A percentile compares a stretch with the other conserved stretches of the same genome.
Conservation (phyloP, 2,888 invertebrate genomes). For the Amiota minor region DNA sequence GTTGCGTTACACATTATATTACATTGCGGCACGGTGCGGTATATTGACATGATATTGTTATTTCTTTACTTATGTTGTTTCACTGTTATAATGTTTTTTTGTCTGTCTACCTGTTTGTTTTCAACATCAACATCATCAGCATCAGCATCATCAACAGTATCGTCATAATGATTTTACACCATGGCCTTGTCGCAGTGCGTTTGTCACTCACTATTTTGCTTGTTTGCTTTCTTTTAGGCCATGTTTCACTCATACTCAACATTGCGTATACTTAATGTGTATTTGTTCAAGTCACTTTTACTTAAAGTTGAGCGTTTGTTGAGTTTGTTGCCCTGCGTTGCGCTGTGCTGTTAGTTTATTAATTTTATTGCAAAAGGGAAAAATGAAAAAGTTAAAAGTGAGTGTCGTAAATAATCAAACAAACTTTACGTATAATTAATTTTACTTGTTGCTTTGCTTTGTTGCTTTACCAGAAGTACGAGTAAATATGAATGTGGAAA, state of each 20-base stretch:
- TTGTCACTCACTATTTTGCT: no score
- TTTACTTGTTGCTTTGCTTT: constrained; percentile 53
- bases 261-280: constrained; percentile 52
- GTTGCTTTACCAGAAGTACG: neutral
- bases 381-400: neutral
- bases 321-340: no score
- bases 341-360: no score
- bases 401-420: constrained; percentile 23
- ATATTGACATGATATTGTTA: constrained; percentile 55
- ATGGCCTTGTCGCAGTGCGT: no score
- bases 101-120: constrained; percentile 21
- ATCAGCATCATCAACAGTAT: no score
- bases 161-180: no score
- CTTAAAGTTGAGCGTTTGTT: no score
- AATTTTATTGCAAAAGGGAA: no score
- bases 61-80: constrained; percentile 38
- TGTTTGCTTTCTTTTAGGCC: neutral
- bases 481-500: no score
- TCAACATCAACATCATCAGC: no score
- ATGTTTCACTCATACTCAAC: constrained; percentile 26
- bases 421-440: constrained; percentile 51
- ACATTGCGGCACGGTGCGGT: constrained; percentile 20
- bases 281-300: constrained; percentile 20
- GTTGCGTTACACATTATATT: no score
- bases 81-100: constrained; percentile 38